A percentile compares a stretch with the other conserved stretches of the same genome.
phyloP scores from a whole-genome alignment of 2,888 invertebrate genomes.

The Craniophora ligustri region DNA sequence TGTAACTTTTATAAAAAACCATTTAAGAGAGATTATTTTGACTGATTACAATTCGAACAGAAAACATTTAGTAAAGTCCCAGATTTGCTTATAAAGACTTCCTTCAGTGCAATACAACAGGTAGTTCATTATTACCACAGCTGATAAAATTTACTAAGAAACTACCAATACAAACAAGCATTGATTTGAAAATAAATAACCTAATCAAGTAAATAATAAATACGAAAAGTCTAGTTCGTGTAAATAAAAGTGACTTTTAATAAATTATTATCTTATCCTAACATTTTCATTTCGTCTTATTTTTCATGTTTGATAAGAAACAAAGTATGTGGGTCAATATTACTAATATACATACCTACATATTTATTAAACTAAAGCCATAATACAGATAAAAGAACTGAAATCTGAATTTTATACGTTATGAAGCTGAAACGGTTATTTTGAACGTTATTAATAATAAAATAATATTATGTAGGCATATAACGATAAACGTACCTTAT shows the following conservation, averaged over 20 bases:
- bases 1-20: too few species aligned
- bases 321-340: slow-evolving; percentile 45
- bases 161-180: too few species aligned
- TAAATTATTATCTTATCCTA: background rate
- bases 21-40: too few species aligned
- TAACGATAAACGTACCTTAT: slow-evolving; percentile 45
- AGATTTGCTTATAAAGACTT: too few species aligned
- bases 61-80: too few species aligned
- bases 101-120: too few species aligned
- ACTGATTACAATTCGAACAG: too few species aligned
- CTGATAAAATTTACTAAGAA: too few species aligned
- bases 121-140: too few species aligned
- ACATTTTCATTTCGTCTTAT: background rate
- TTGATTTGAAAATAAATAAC: background rate
- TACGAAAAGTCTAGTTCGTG: background rate
- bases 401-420: slow-evolving; percentile 25
- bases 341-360: too few species aligned
- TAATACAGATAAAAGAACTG: slow-evolving; percentile 40
- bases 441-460: slow-evolving; percentile 28
- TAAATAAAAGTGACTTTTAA: background rate
- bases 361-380: slow-evolving; percentile 22
- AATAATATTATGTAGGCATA: slow-evolving; percentile 27
- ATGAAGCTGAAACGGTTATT: slow-evolving; percentile 17
- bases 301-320: slow-evolving; percentile 13
- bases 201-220: too few species aligned